A percentile compares a stretch with the other conserved stretches of the same genome.
Conservation (phyloP, 2,888 invertebrate genomes). For the Nyleta sp. region DNA sequence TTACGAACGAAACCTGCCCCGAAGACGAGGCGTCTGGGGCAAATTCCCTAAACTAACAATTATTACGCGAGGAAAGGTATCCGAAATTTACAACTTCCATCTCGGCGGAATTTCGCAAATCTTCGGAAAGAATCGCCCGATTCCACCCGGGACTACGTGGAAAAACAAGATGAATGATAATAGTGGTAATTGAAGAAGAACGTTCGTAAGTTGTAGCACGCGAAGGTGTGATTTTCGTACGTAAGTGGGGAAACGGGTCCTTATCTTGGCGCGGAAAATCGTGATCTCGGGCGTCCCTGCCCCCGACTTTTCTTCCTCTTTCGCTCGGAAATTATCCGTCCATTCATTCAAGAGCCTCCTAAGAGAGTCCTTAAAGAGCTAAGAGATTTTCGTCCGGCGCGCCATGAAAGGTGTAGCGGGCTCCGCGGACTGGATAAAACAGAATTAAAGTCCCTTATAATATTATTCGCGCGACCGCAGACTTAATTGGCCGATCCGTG, state of each 20-base stretch:
- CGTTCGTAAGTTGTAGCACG: slow-evolving; percentile 57
- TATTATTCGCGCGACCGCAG: slow-evolving; percentile 60
- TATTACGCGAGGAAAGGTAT: slow-evolving; percentile 10
- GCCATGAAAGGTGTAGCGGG: slow-evolving; percentile 52
- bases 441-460: slow-evolving; percentile 63
- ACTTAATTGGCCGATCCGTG: slow-evolving; percentile 62
- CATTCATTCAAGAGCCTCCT: slow-evolving; percentile 59
- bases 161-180: slow-evolving; percentile 61
- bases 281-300: slow-evolving; percentile 61
- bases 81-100: slow-evolving; percentile 24
- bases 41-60: slow-evolving; percentile 3
- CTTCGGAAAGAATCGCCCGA: slow-evolving; percentile 27
- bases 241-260: slow-evolving; percentile 52
- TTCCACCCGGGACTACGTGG: slow-evolving; percentile 2
- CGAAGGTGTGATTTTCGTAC: slow-evolving; percentile 62
- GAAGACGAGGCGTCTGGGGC: no score
- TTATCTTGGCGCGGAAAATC: slow-evolving; percentile 65
- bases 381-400: slow-evolving; percentile 61
- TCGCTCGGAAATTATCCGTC: slow-evolving; percentile 69
- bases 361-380: slow-evolving; percentile 63
- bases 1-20: not conserved
- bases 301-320: slow-evolving; percentile 47
- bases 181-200: slow-evolving; percentile 63
- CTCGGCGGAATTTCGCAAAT: slow-evolving; percentile 31
- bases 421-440: slow-evolving; percentile 46